Percentiles rank a stretch among this genome's conserved stretches.
Conservation (phyloP, 1,140 invertebrate genomes). For the Choristoneura fumiferana region DNA sequence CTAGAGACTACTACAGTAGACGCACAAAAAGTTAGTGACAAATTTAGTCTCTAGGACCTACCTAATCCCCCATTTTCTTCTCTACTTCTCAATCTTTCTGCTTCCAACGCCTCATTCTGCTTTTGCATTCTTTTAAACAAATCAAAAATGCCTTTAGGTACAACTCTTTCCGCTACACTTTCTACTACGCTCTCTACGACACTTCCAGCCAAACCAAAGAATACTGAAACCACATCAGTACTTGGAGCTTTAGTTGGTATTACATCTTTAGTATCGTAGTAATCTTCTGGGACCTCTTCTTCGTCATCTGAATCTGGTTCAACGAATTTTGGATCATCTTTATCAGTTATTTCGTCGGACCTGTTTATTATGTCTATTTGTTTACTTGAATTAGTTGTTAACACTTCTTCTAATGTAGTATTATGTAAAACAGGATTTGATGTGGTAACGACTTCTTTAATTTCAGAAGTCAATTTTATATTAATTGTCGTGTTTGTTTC, state of each 20-base stretch:
- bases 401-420: not conserved
- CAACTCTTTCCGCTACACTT: slow-evolving; percentile 65
- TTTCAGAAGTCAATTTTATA: not conserved
- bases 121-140: slow-evolving; percentile 69
- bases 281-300: slow-evolving; percentile 66
- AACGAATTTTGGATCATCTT: slow-evolving; percentile 58
- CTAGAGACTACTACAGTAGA: too few relatives aligned
- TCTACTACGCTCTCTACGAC: slow-evolving; percentile 71
- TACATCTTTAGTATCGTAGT: slow-evolving; percentile 67
- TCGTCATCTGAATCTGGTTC: slow-evolving; percentile 58
- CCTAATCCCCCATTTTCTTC: slow-evolving; percentile 76
- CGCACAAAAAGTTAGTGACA: too few relatives aligned
- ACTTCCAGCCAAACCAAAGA: slow-evolving; percentile 69
- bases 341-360: slow-evolving; percentile 17
- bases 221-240: slow-evolving; percentile 61
- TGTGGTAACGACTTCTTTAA: not conserved
- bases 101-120: slow-evolving; percentile 67
- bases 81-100: slow-evolving; percentile 66
- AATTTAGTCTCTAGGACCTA: too few relatives aligned
- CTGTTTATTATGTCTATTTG: slow-evolving; percentile 10
- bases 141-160: slow-evolving; percentile 67
- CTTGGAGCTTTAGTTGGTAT: slow-evolving; percentile 62
- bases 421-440: not conserved
- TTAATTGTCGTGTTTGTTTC: not conserved
- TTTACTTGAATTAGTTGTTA: not conserved